Conservation (phyloP, 2,113 vertebrate genomes). For the Sclerurus mexicanus region DNA sequence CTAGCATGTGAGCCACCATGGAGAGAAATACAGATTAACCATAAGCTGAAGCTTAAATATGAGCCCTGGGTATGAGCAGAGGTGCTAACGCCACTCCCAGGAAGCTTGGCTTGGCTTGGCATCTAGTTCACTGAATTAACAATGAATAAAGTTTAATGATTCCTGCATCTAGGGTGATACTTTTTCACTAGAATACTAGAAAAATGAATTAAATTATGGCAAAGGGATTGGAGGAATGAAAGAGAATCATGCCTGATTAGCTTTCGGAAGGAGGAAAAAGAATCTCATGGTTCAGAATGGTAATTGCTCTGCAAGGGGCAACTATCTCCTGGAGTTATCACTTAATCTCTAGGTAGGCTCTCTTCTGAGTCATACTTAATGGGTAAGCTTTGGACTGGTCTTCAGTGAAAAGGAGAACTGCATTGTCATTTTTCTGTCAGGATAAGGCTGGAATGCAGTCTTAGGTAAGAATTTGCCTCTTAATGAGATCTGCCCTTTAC, state of each 20-base stretch:
- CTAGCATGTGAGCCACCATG: neutral
- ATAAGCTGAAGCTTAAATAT: neutral
- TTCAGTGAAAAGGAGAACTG: neutral
- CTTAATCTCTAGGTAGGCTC: neutral
- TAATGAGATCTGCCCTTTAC: neutral
- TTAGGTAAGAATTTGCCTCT: neutral
- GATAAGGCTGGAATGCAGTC: neutral
- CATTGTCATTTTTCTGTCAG: neutral
- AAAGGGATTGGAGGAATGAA: neutral
- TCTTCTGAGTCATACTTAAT: neutral
- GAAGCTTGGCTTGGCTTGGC: neutral
- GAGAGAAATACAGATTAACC: neutral
- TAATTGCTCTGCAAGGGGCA: neutral
- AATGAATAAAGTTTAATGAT: neutral
- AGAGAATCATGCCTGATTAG: neutral
- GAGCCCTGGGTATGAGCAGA: neutral
- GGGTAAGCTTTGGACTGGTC: neutral
- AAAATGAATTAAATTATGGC: neutral
- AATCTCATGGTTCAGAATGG: neutral
- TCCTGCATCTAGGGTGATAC: neutral
- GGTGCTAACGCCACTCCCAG: neutral
- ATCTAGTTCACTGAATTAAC: neutral
- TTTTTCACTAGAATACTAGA: neutral
- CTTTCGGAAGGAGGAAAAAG: neutral
- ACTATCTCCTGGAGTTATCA: conserved; percentile 4